Conservation (phyloP, 2,113 vertebrate species). For the Muscicapa adusta region DNA sequence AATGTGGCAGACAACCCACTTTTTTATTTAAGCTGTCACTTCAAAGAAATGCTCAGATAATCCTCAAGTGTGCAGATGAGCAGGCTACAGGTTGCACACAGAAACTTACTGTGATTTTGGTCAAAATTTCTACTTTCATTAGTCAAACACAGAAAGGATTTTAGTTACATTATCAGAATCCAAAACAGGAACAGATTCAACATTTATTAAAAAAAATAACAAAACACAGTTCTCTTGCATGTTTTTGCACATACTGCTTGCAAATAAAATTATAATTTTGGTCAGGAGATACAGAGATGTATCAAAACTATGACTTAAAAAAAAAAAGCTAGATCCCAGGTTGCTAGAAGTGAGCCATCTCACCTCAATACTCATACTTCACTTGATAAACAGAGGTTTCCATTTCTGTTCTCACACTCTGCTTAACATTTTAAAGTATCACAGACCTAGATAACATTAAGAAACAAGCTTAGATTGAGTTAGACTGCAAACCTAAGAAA, state of each 20-base stretch:
- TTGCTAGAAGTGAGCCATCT: background rate
- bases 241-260: background rate
- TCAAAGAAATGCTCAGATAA: background rate
- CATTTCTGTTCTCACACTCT: background rate
- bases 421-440: background rate
- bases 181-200: background rate
- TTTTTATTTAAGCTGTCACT: background rate
- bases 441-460: background rate
- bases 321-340: background rate
- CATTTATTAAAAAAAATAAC: background rate
- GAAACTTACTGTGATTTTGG: background rate
- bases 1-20: background rate
- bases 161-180: background rate
- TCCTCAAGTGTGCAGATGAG: fast-evolving
- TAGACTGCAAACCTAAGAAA: background rate
- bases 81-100: fast-evolving
- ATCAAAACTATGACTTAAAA: background rate
- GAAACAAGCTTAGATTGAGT: background rate
- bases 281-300: background rate
- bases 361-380: background rate
- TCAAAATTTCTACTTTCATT: background rate
- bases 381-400: background rate
- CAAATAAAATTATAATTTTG: background rate
- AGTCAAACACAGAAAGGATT: background rate
- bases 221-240: background rate